Evolutionary conservation across 2,113 vertebrate genomes (phyloP).

Genomic region (Clarias gariepinus): DNA sequence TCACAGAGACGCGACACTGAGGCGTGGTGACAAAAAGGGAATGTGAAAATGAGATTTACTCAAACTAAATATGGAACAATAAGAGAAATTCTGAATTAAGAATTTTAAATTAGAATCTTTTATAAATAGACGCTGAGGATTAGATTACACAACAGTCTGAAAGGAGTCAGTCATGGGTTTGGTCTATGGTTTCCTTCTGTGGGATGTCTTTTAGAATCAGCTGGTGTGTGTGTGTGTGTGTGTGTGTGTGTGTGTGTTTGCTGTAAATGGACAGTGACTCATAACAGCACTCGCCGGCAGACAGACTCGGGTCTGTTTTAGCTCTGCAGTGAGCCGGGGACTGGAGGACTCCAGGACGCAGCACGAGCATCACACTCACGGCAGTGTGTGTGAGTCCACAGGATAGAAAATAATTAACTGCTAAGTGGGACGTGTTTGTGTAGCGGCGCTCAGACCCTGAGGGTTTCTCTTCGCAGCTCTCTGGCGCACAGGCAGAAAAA

Average conservation of each 20-base stretch:
- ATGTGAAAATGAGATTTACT: neutral
- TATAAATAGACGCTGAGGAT: neutral
- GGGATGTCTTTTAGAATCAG: slow-evolving; percentile 1
- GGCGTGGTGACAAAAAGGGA: neutral
- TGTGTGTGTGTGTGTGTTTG: slow-evolving; percentile 1
- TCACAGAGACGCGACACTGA: too few relatives aligned
- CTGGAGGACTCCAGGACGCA: neutral
- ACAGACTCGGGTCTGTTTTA: slow-evolving; percentile 29
- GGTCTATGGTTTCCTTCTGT: slow-evolving; percentile 24
- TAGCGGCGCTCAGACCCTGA: neutral
- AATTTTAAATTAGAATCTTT: neutral
- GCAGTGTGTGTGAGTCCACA: neutral
- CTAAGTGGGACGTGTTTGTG: neutral
- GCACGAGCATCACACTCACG: neutral
- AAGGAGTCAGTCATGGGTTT: neutral
- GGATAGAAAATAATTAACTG: neutral
- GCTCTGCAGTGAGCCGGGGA: neutral
- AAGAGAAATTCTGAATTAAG: neutral
- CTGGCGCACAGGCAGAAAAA: neutral
- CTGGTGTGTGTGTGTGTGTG: neutral
- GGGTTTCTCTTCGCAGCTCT: neutral
- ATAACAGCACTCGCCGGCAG: slow-evolving; percentile 22
- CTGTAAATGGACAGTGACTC: slow-evolving; percentile 55
- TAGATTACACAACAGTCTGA: neutral
- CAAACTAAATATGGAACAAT: neutral